Conservation (phyloP, 2,888 invertebrate species). For the Glyphotaelius pellucidus region DNA sequence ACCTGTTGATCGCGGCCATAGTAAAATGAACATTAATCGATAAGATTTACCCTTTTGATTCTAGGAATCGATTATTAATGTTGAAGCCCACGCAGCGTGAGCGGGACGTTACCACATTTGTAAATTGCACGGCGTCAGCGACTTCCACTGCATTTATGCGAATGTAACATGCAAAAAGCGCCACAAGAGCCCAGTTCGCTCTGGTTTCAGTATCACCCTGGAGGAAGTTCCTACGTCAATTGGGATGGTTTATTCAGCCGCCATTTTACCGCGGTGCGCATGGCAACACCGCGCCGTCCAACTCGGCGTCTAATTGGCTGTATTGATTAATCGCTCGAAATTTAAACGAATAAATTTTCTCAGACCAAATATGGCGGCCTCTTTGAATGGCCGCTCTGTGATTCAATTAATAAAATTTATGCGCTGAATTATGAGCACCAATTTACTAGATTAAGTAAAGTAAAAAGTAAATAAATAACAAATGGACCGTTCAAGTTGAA, state of each 20-base stretch:
- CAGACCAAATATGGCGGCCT: slow-evolving; percentile 61
- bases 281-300: slow-evolving; percentile 51
- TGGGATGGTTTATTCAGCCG: slow-evolving; percentile 37
- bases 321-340: slow-evolving; percentile 65
- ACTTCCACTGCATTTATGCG: slow-evolving; percentile 14
- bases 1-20: background rate
- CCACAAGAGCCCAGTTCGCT: background rate
- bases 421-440: slow-evolving; percentile 63
- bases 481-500: slow-evolving; percentile 25
- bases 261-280: slow-evolving; percentile 50
- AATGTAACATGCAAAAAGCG: slow-evolving; percentile 18
- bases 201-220: background rate
- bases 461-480: slow-evolving; percentile 53
- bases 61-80: slow-evolving; percentile 4
- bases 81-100: background rate
- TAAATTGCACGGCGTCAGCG: slow-evolving; percentile 4
- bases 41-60: background rate
- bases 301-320: slow-evolving; percentile 62
- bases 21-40: background rate
- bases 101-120: background rate
- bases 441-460: slow-evolving; percentile 63
- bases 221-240: background rate
- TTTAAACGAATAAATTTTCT: slow-evolving; percentile 63
- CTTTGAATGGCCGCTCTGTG: slow-evolving; percentile 61
- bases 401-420: slow-evolving; percentile 65